Conservation (phyloP, 1,140 invertebrate genomes). For the Trichonephila clavipes region DNA sequence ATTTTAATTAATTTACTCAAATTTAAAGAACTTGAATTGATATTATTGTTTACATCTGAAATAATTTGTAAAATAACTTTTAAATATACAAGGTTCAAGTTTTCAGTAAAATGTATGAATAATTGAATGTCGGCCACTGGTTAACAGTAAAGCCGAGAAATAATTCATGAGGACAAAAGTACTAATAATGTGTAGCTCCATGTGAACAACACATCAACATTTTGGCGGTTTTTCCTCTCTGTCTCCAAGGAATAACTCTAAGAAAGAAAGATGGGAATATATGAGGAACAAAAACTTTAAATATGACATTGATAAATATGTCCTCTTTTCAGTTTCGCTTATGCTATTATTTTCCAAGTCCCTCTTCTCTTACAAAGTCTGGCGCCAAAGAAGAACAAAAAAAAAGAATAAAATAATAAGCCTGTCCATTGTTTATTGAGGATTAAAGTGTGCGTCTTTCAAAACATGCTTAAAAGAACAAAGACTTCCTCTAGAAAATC, state of each 20-base stretch:
- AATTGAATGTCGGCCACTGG: too few species aligned
- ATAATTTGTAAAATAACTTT: too few species aligned
- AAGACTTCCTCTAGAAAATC: background rate
- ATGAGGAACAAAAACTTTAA: background rate
- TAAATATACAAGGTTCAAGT: too few species aligned
- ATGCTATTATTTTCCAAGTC: background rate
- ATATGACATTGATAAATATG: slow-evolving; percentile 28
- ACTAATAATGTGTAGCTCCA: background rate
- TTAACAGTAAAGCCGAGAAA: too few species aligned
- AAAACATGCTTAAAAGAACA: background rate
- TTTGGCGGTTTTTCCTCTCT: background rate
- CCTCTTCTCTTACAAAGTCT: background rate
- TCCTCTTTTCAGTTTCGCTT: background rate
- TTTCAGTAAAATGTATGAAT: too few species aligned
- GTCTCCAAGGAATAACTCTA: background rate
- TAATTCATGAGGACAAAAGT: background rate
- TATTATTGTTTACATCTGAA: too few species aligned
- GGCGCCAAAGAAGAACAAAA: background rate
- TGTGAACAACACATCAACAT: background rate
- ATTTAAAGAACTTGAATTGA: too few species aligned
- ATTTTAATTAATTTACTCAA: too few species aligned
- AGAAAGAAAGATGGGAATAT: background rate
- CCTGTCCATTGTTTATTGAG: slow-evolving; percentile 15
- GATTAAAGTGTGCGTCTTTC: background rate
- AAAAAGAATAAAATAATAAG: background rate